A percentile compares a stretch with the other conserved stretches of the same genome.
Conservation (phyloP, 2,797 vertebrate species). For the Danio albolineatus region DNA sequence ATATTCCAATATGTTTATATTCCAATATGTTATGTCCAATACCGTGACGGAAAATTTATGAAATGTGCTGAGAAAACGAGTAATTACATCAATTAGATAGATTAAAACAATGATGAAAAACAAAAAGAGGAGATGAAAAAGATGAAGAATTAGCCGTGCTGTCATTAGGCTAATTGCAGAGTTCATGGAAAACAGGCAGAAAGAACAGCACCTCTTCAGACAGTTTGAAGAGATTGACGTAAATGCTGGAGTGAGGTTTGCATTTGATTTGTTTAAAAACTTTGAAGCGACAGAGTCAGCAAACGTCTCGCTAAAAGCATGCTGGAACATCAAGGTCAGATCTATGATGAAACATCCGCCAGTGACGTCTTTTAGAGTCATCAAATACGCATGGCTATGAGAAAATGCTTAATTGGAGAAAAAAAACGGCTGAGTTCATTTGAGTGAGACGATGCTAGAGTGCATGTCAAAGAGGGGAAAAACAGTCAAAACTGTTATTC, state of each 20-base stretch:
- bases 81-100: conserved; percentile 49
- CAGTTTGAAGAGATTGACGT: conserved; percentile 21
- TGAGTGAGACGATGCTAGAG: too few species aligned
- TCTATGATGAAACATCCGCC: neutral
- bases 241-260: neutral
- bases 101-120: conserved; percentile 33
- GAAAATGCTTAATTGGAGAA: neutral
- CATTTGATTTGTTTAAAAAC: conserved; percentile 30
- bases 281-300: conserved; percentile 36
- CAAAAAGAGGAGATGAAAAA: conserved; percentile 29
- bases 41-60: conserved; percentile 9
- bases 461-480: too few species aligned
- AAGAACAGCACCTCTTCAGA: conserved; percentile 3
- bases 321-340: neutral
- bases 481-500: too few species aligned
- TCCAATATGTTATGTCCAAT: too few species aligned
- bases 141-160: conserved; percentile 10
- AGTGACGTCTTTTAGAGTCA: neutral
- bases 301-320: conserved; percentile 24
- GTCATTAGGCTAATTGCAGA: conserved; percentile 53
- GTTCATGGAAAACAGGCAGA: conserved; percentile 21
- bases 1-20: too few species aligned
- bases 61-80: conserved; percentile 16
- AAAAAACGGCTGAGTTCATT: neutral
- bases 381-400: neutral